phyloP scores from a whole-genome alignment of 37 sponge, comb jelly and placozoan species.

The Aplysina aerophoba region DNA sequence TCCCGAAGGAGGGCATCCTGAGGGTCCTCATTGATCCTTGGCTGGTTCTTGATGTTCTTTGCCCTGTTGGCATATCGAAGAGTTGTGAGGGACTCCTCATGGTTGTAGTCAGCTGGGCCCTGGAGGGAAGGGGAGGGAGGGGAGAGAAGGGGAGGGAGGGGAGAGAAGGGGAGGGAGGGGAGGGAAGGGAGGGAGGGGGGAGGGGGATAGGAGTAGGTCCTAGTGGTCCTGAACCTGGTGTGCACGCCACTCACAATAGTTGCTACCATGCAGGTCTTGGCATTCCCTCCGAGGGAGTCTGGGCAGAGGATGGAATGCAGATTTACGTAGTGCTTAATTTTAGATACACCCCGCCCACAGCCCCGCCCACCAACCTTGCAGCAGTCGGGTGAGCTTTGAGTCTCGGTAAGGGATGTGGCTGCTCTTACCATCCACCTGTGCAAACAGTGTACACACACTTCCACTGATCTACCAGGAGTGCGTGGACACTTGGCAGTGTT shows the following conservation, averaged over 20 bases:
- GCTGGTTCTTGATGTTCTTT: constrained; percentile 99
- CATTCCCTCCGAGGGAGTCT: constrained; percentile 96
- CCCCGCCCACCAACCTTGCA: constrained; percentile 63
- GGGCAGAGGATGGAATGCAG: not conserved
- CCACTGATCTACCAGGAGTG: too few relatives aligned
- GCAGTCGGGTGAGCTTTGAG: constrained; percentile 93
- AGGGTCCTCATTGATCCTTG: constrained; percentile 97
- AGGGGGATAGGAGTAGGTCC: not conserved
- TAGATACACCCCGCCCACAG: not conserved
- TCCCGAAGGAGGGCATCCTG: constrained; percentile 96
- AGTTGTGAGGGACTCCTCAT: constrained; percentile 95
- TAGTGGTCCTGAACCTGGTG: not conserved
- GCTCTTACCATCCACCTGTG: constrained; percentile 87
- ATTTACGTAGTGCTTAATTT: not conserved
- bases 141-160: not conserved
- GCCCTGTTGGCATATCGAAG: constrained; percentile 97
- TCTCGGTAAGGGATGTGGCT: constrained; percentile 94
- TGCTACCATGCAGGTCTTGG: constrained; percentile 97
- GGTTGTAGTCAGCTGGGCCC: constrained; percentile 98
- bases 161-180: not conserved
- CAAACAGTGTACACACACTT: not conserved
- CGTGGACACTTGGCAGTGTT: too few relatives aligned
- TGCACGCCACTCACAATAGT: constrained; percentile 72
- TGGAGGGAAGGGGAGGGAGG: constrained; percentile 13
- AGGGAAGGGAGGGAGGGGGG: not conserved